Percentiles rank a stretch among this genome's conserved stretches.
These are phyloP conservation scores for Andrena chrysosceles DNA, from an alignment of 2,888 invertebrate genomes.

Conservation along the genomic window DNA sequence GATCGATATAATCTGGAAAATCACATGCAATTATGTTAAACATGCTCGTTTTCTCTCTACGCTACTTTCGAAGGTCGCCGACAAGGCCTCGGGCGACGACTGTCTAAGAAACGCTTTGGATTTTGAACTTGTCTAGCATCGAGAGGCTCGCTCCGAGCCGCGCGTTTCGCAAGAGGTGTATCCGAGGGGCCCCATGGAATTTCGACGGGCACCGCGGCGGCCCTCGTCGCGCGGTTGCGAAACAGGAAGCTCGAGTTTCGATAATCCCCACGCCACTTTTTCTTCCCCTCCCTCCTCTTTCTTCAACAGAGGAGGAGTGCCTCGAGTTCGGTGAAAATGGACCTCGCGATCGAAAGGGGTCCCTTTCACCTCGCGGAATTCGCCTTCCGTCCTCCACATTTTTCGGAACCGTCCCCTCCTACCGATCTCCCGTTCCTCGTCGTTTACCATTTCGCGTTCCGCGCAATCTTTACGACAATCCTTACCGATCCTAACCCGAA, in stretches of 20 bases:
- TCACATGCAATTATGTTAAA: not conserved
- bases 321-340: constrained; percentile 54
- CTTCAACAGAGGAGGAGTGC: constrained; percentile 4
- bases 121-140: constrained; percentile 54
- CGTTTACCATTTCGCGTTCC: too few species aligned
- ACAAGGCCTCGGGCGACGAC: constrained; percentile 36
- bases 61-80: constrained; percentile 31
- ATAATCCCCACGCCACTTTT: constrained; percentile 40
- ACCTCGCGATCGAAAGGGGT: constrained; percentile 51
- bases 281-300: not conserved
- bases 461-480: too few species aligned
- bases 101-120: constrained; percentile 17
- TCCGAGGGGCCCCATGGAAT: constrained; percentile 52
- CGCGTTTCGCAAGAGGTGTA: constrained; percentile 54
- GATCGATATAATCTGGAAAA: not conserved
- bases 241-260: constrained; percentile 62
- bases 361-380: constrained; percentile 63
- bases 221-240: constrained; percentile 54
- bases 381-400: constrained; percentile 38
- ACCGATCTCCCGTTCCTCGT: not conserved
- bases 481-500: too few species aligned
- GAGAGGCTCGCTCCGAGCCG: constrained; percentile 35
- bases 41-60: not conserved
- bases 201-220: constrained; percentile 29
- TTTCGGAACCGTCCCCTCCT: constrained; percentile 19